Percentiles rank a stretch among this genome's conserved stretches.
These are phyloP conservation scores for Drosophila rhopaloa DNA, from an alignment of 1,140 invertebrate species.

Conservation along the genomic window DNA sequence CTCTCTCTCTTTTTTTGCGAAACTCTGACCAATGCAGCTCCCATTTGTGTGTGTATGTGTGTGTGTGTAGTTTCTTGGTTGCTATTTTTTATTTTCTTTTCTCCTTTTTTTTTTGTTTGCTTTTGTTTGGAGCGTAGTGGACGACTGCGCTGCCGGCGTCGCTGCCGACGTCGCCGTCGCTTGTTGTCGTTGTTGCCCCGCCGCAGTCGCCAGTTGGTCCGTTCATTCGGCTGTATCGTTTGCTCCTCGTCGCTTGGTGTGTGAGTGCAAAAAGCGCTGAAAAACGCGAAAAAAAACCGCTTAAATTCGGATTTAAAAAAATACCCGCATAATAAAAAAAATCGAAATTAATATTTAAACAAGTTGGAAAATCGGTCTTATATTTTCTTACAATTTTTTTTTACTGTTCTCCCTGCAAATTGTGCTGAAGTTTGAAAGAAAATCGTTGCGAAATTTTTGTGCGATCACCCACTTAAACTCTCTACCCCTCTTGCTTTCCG, in stretches of 20 bases:
- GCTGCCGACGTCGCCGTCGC: slow-evolving; percentile 16
- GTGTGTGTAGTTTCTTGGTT: slow-evolving; percentile 49
- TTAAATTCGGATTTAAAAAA: not conserved
- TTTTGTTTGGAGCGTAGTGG: slow-evolving; percentile 74
- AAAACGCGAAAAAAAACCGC: slow-evolving; percentile 19
- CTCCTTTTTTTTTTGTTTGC: slow-evolving; percentile 52
- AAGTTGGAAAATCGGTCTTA: too few species aligned
- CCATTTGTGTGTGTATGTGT: slow-evolving; percentile 46
- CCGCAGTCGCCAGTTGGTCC: slow-evolving; percentile 59
- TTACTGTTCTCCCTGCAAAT: not conserved
- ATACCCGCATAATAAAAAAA: not conserved
- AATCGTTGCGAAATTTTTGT: slow-evolving; percentile 6
- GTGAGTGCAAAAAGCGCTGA: slow-evolving; percentile 58
- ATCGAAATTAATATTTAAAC: not conserved
- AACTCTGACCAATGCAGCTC: slow-evolving; percentile 32
- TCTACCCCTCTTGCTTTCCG: not conserved
- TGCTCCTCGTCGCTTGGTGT: slow-evolving; percentile 81
- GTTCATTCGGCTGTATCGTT: slow-evolving; percentile 81
- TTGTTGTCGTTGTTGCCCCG: slow-evolving; percentile 48
- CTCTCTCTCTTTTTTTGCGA: slow-evolving; percentile 9
- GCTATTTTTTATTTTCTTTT: slow-evolving; percentile 18
- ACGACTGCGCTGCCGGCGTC: slow-evolving; percentile 28
- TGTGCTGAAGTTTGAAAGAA: not conserved
- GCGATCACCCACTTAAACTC: slow-evolving; percentile 2
- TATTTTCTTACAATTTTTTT: not conserved